phyloP scores from a whole-genome alignment of 2,113 vertebrate species.

The Mirounga angustirostris region DNA sequence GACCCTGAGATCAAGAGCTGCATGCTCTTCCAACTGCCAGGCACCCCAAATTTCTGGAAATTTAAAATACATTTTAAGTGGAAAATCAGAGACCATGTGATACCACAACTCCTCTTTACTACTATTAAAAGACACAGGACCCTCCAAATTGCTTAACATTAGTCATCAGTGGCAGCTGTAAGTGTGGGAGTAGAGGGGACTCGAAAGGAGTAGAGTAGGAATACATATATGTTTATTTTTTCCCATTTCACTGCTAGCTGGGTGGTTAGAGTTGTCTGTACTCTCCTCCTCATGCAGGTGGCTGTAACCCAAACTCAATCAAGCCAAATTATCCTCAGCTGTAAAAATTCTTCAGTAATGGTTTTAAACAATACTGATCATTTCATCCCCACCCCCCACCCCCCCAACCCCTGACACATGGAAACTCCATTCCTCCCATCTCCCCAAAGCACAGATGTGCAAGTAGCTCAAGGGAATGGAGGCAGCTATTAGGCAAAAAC shows the following conservation, averaged over 20 bases:
- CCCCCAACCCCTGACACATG: background rate
- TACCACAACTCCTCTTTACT: conserved; percentile 50
- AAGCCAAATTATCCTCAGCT: conserved; percentile 38
- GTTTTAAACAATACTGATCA: conserved; percentile 43
- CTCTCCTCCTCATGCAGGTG: conserved; percentile 5
- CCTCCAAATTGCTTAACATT: conserved; percentile 16
- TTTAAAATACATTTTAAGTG: conserved; percentile 50
- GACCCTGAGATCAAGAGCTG: background rate
- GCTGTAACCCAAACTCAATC: background rate
- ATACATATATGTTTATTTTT: background rate
- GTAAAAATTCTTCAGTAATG: conserved; percentile 17
- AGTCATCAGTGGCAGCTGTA: conserved; percentile 53
- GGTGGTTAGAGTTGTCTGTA: background rate
- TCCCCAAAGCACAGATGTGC: background rate
- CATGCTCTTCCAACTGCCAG: background rate
- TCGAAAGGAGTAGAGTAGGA: background rate
- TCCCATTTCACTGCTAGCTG: background rate
- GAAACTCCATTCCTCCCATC: background rate
- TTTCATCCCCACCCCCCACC: background rate
- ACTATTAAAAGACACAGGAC: conserved; percentile 43
- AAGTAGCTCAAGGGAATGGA: conserved; percentile 9
- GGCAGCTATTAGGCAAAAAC: conserved; percentile 5
- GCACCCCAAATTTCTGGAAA: conserved; percentile 30
- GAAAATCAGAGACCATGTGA: conserved; percentile 56
- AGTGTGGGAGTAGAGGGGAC: conserved; percentile 9